Percentiles rank a stretch among this genome's conserved stretches.
phyloP scores from a whole-genome alignment of 2,888 invertebrate genomes.

The Neoscelio sp. region DNA sequence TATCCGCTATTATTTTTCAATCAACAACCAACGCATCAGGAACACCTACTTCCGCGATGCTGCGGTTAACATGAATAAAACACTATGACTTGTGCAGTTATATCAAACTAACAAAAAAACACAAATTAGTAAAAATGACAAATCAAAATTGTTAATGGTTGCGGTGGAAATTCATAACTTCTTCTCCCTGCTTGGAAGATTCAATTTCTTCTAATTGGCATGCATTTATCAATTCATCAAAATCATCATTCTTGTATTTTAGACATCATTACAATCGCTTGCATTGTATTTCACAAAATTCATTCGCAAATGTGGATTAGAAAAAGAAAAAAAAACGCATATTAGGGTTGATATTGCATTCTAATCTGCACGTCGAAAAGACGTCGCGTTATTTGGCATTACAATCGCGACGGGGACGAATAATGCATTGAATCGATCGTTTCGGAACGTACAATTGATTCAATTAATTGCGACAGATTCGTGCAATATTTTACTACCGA shows the following conservation, averaged over 20 bases:
- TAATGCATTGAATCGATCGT: conserved; percentile 26
- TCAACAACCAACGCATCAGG: conserved; percentile 79
- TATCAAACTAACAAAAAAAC: conserved; percentile 82
- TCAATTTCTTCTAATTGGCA: conserved; percentile 83
- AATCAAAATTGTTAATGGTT: conserved; percentile 79
- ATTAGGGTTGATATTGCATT: conserved; percentile 58
- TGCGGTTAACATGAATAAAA: conserved; percentile 75
- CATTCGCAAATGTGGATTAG: conserved; percentile 7
- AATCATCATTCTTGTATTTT: conserved; percentile 75
- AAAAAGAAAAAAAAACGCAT: conserved; percentile 29
- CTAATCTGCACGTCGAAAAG: conserved; percentile 54
- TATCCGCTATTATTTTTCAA: conserved; percentile 80
- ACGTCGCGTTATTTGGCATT: conserved; percentile 5
- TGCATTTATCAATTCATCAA: conserved; percentile 80
- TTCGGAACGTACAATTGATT: conserved; percentile 32
- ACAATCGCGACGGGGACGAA: neutral
- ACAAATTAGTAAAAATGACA: conserved; percentile 73
- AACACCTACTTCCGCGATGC: conserved; percentile 76
- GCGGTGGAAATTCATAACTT: conserved; percentile 83
- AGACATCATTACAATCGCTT: conserved; percentile 75
- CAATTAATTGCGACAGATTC: conserved; percentile 64
- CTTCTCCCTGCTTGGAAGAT: conserved; percentile 81
- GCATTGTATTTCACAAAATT: conserved; percentile 78
- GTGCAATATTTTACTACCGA: conserved; percentile 74
- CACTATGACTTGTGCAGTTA: conserved; percentile 82